Evolutionary conservation across 2,797 vertebrate genomes (phyloP).

Genomic region (Denticeps clupeoides): DNA sequence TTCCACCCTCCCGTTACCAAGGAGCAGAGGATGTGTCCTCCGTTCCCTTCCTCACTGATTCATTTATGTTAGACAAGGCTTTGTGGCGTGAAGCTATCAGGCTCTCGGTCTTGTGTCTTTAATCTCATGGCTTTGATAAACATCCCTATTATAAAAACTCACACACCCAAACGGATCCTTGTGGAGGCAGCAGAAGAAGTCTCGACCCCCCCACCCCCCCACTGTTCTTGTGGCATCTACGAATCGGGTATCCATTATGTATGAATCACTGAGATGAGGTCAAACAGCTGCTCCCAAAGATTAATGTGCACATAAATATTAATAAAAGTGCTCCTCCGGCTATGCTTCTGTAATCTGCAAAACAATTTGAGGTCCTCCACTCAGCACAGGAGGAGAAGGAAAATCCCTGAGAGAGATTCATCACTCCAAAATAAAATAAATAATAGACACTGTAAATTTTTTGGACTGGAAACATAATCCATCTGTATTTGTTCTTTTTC

Average conservation of each 20-base stretch:
- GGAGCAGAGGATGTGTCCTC: conserved; percentile 1
- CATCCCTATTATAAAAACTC: conserved; percentile 24
- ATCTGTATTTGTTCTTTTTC: too few relatives aligned
- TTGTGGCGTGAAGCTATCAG: conserved; percentile 19
- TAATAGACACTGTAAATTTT: too few relatives aligned
- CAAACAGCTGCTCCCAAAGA: conserved; percentile 38
- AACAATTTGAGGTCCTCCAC: conserved; percentile 32
- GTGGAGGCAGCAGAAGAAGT: conserved; percentile 13
- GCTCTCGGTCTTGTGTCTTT: conserved; percentile 20
- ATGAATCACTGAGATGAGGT: conserved; percentile 39
- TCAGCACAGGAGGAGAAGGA: conserved; percentile 17
- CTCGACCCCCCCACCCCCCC: too few relatives aligned
- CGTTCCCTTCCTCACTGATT: conserved; percentile 17
- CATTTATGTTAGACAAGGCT: conserved; percentile 18
- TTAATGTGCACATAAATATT: conserved; percentile 42
- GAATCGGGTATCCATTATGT: conserved; percentile 35
- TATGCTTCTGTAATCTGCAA: conserved; percentile 37
- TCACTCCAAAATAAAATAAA: conserved; percentile 27
- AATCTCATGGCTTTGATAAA: conserved; percentile 26
- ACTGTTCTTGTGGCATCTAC: conserved; percentile 25
- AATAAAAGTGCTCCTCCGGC: conserved; percentile 33
- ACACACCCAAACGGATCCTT: conserved; percentile 15
- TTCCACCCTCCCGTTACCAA: too few relatives aligned
- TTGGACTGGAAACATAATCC: too few relatives aligned
- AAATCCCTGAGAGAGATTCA: conserved; percentile 23